phyloP scores from a whole-genome alignment of 2,113 vertebrate genomes.

The Anoplopoma fimbria region DNA sequence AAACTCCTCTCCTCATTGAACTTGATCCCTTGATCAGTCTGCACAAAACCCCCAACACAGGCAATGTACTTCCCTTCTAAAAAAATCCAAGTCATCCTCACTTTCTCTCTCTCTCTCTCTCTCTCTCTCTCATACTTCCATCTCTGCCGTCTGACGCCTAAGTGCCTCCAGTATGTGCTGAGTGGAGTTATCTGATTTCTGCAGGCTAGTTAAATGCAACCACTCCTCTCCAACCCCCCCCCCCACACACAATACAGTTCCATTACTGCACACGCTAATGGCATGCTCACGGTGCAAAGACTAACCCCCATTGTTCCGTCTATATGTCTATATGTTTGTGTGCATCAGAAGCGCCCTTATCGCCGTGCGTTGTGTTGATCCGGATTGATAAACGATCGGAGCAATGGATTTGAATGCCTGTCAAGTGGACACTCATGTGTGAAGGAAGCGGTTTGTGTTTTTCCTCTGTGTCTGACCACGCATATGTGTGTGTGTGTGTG shows the following conservation, averaged over 20 bases:
- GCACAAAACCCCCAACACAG: conserved; percentile 22
- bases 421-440: conserved; percentile 52
- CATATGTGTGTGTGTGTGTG: conserved; percentile 13
- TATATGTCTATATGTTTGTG: conserved; percentile 16
- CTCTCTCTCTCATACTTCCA: not conserved
- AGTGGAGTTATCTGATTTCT: conserved; percentile 76
- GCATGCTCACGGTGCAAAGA: conserved; percentile 26
- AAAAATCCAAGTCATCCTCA: conserved; percentile 6
- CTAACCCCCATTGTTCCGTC: conserved; percentile 1
- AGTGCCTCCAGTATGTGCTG: conserved; percentile 72
- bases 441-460: conserved; percentile 52
- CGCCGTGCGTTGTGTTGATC: not conserved
- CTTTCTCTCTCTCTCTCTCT: not conserved
- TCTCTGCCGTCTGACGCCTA: conserved; percentile 48
- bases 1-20: conserved; percentile 1
- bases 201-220: conserved; percentile 66
- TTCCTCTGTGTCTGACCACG: conserved; percentile 32
- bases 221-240: conserved; percentile 34
- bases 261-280: conserved; percentile 56
- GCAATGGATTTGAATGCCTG: conserved; percentile 27
- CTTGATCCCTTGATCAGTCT: conserved; percentile 22
- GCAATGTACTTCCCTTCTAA: conserved; percentile 29
- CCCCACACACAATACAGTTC: conserved; percentile 11
- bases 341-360: not conserved
- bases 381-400: conserved; percentile 32